Base-by-base conservation (phyloP, 2,888 invertebrate species). In the Sinotaia quadrata region DNA sequence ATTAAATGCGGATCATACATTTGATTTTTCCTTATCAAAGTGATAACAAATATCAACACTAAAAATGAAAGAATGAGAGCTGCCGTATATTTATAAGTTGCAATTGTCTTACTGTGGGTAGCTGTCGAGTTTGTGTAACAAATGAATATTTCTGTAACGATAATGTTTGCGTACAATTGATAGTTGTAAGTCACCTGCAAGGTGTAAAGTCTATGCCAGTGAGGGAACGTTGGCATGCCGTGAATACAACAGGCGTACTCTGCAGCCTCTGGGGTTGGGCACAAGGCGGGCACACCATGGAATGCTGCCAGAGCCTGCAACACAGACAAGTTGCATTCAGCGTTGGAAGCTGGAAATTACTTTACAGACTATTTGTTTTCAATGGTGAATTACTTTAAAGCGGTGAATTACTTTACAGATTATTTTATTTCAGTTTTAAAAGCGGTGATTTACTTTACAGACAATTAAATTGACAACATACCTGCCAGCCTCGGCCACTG, bases 171-270 rank as follows among this genome's bases (percentile, higher is more conserved):
- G 2, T 18, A 18, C n/a, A 41, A 1, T 24, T 10, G 47, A 47
- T 4, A 47, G 4, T 7, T 1, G 47, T 18, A n/a, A 24, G 52
- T 54, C 12, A 76, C 57, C 60, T 75, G 75, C 2, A 77, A 71
- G 7, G 74, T 72, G 63, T 75, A 77, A 21, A 77, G 72, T 15
- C 72, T 54, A 44, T 72, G 72, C 72, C 72, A 72, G 58, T 72
- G 72, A 0, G 72, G 72, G 68, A 72, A 72, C 29, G 72, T 72
- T 4, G 72, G 72, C 66, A 68, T 61, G 12, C 72, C 72, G 27
- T 72, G 72, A 2, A 51, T 27, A 33, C 71, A 68, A 34, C 71
- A 71, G 44, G 71, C 71, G 21, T 60, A 60, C n/a, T 49, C 8
- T 0, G 58, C 21, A 4, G 52, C 27, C 0, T 24, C 37, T 5